Conservation (phyloP, 2,113 vertebrate genomes). For the Micronycteris hirsuta region DNA sequence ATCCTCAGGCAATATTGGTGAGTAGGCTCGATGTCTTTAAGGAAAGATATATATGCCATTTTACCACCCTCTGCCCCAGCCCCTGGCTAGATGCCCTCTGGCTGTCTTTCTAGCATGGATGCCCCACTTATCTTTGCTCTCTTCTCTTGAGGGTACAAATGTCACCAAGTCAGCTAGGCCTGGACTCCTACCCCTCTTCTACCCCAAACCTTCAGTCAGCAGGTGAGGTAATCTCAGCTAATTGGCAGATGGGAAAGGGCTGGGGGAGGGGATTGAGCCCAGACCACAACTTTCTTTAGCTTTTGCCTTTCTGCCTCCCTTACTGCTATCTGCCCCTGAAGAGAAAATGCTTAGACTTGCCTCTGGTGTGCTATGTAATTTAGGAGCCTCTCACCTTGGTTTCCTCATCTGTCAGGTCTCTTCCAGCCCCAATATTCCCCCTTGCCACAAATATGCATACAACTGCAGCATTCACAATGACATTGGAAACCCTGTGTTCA, state of each 20-base stretch:
- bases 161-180: not conserved
- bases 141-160: not conserved
- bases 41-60: not conserved
- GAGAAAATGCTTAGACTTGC: not conserved
- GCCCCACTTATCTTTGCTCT: not conserved
- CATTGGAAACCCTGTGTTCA: not conserved
- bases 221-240: not conserved
- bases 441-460: not conserved
- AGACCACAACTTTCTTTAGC: not conserved
- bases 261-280: not conserved
- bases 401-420: not conserved
- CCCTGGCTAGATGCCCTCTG: not conserved
- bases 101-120: not conserved
- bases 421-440: not conserved
- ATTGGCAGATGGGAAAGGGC: not conserved
- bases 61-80: not conserved
- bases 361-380: not conserved
- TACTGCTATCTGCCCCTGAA: not conserved
- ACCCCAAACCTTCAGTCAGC: not conserved
- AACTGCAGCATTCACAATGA: not conserved
- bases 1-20: not conserved
- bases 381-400: not conserved
- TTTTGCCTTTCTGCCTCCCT: not conserved
- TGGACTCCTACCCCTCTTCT: not conserved
- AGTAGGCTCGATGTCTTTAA: not conserved